Base-by-base conservation (phyloP, 1,140 invertebrate genomes). In the Danaus melanippus region DNA sequence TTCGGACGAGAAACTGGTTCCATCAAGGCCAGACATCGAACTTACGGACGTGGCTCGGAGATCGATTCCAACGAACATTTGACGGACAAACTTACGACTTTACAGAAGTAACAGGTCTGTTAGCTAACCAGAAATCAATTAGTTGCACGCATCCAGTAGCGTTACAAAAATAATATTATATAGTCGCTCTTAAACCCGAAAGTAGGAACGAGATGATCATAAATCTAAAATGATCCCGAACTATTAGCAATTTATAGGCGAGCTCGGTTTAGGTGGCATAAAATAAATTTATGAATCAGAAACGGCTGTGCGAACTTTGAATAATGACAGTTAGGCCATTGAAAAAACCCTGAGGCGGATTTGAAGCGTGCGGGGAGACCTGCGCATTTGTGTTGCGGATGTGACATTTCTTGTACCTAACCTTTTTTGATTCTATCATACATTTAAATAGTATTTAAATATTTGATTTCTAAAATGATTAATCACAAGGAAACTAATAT, bases 1-100 rank as follows among this genome's bases (percentile, higher is more conserved):
- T 86, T 84, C 72, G 82, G 79, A 72, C 75, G 78, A 66, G 69
- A 74, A 74, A 83, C 83, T 76, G 81, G 83, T 84, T 86, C 70
- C 60, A 55, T 68, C 83, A 86, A 86, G 83, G 83, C 83, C 83
- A 84, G 75, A 67, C 80, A 74, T 73, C 80, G 79, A 79, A 84
- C 79, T 76, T 81, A 73, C 59, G 60, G 57, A 62, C 68, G 68
- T 64, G 66, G 66, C 69, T 66, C 57, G 61, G 45, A 61, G 56
- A 60, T 62, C 65, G 61, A 60, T 60, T 55, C 58, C 12, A 43
- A 52, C 58, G 56, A 54, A 56, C 56, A 56, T 49, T 54, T 50
- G 46, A 47, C 57, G 45, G 42, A 32, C 50, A 21, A 42, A 15
- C 42, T 9, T 45, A 52, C 40, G 42, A 45, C 10, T 32, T 15